A percentile compares a stretch with the other conserved stretches of the same genome.
These are phyloP conservation scores for Stictonetta naevosa DNA, from an alignment of 2,113 vertebrate species.

Conservation along the genomic window DNA sequence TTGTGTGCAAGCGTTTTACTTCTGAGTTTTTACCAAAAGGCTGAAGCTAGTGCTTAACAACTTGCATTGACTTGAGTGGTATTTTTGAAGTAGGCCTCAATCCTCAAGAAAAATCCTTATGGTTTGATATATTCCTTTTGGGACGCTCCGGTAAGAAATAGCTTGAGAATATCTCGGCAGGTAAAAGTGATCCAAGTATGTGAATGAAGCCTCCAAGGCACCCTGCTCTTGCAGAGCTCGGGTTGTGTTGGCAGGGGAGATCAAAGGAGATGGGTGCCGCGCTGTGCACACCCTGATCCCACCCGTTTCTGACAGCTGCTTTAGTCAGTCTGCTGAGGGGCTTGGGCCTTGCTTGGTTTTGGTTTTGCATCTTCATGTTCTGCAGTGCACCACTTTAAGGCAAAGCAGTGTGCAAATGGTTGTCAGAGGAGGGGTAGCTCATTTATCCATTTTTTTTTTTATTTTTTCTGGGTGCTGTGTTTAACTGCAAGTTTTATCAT, in stretches of 20 bases:
- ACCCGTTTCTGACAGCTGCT: neutral
- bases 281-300: accelerated
- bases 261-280: neutral
- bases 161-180: neutral
- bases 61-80: neutral
- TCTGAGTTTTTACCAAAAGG: neutral
- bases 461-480: too few relatives aligned
- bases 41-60: neutral
- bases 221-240: neutral
- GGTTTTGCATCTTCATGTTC: neutral
- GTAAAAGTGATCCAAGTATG: neutral
- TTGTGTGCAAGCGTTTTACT: neutral
- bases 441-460: too few relatives aligned
- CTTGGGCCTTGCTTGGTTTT: neutral
- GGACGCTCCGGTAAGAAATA: neutral
- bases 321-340: accelerated
- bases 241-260: neutral
- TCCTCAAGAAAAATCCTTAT: neutral
- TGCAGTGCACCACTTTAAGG: neutral
- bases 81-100: neutral
- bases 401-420: neutral
- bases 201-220: neutral
- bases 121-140: neutral
- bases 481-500: too few relatives aligned
- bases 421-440: neutral